Conservation (phyloP, 2,888 invertebrate species). For the Drosophila recens region DNA sequence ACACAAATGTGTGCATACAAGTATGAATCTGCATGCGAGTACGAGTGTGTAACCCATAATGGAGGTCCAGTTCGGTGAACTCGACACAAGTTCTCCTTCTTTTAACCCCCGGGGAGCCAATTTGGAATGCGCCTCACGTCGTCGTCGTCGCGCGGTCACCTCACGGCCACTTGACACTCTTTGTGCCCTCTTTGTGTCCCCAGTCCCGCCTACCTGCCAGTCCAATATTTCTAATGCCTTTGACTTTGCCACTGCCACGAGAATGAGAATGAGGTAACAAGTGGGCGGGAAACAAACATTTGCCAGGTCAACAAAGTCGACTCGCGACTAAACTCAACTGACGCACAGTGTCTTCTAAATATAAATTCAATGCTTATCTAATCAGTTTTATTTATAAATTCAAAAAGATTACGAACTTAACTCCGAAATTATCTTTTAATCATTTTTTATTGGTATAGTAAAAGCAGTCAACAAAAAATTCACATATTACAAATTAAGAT, state of each 20-base stretch:
- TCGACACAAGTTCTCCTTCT: not conserved
- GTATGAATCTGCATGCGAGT: conserved; percentile 10
- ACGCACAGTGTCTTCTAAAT: conserved; percentile 30
- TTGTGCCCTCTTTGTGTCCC: conserved; percentile 40
- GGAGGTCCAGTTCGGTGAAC: conserved; percentile 67
- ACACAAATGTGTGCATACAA: not conserved
- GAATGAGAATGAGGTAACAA: conserved; percentile 23
- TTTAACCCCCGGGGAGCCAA: conserved; percentile 47
- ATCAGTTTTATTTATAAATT: no score
- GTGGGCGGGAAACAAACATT: conserved; percentile 54
- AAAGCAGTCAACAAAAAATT: no score
- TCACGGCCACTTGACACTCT: conserved; percentile 75
- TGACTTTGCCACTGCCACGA: conserved; percentile 43
- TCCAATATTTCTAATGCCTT: conserved; percentile 64
- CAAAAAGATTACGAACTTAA: no score
- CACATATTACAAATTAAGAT: no score
- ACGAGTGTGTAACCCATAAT: conserved; percentile 27
- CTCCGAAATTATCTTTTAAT: no score
- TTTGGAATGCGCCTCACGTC: conserved; percentile 57
- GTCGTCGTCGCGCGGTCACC: conserved; percentile 45
- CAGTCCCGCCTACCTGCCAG: conserved; percentile 37
- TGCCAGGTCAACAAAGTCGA: conserved; percentile 54
- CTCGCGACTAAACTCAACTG: conserved; percentile 22
- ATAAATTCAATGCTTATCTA: not conserved
- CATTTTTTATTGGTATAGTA: no score